Conservation (phyloP, 64 coral and sea anemone species). For the Acropora yongei region DNA sequence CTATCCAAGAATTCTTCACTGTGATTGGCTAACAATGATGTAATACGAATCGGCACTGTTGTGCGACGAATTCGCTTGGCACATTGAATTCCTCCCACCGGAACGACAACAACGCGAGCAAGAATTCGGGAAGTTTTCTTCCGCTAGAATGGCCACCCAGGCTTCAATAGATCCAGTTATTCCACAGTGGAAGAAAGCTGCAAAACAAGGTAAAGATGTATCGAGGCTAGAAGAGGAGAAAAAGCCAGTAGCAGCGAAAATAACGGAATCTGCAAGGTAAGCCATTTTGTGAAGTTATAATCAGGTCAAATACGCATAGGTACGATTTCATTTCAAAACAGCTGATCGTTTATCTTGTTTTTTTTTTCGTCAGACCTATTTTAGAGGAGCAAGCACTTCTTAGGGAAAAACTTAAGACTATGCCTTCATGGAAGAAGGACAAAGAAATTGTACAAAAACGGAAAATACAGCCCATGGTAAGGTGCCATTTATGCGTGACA, state of each 20-base stretch:
- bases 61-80: slow-evolving; percentile 33
- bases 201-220: slow-evolving; percentile 70
- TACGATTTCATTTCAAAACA: not conserved
- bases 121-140: slow-evolving; percentile 20
- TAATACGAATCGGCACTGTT: slow-evolving; percentile 48
- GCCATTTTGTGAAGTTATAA: not conserved
- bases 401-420: slow-evolving; percentile 78
- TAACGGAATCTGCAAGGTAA: slow-evolving; percentile 92
- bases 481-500: not conserved
- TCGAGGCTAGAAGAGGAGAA: slow-evolving; percentile 79
- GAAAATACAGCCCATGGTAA: slow-evolving; percentile 93
- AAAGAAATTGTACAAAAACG: slow-evolving; percentile 55
- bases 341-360: slow-evolving; percentile 8
- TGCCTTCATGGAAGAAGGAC: slow-evolving; percentile 91
- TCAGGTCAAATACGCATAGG: not conserved
- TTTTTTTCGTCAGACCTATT: slow-evolving; percentile 77
- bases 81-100: slow-evolving; percentile 60
- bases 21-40: slow-evolving; percentile 89
- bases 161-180: slow-evolving; percentile 78
- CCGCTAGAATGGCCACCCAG: slow-evolving; percentile 71
- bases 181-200: slow-evolving; percentile 78
- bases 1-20: not conserved
- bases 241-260: slow-evolving; percentile 81
- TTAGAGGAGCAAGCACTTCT: slow-evolving; percentile 95
- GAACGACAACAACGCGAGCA: slow-evolving; percentile 59